Evolutionary conservation across 1,140 invertebrate species (phyloP).

Genomic region (Panagrolaimus sp.): DNA sequence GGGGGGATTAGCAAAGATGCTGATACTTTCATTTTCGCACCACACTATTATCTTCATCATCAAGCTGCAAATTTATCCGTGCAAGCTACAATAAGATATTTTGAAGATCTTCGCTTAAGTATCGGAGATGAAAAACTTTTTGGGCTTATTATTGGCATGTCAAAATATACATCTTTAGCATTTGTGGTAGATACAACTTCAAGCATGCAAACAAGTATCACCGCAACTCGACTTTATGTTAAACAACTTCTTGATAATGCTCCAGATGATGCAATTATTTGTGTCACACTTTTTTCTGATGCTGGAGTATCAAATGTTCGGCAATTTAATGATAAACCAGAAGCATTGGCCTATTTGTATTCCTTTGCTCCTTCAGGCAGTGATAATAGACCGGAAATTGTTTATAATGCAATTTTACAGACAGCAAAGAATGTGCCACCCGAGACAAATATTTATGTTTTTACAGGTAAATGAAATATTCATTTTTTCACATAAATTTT

Average conservation of each 20-base stretch:
- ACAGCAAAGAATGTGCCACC: neutral
- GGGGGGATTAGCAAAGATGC: conserved; percentile 8
- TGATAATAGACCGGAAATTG: neutral
- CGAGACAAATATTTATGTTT: conserved; percentile 1
- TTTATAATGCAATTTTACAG: neutral
- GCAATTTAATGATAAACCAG: neutral
- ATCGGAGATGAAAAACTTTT: neutral
- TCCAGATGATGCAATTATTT: neutral
- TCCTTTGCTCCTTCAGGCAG: neutral
- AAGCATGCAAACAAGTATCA: neutral
- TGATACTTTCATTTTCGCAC: neutral
- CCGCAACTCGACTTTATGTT: neutral
- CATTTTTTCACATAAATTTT: too few relatives aligned
- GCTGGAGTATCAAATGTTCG: neutral
- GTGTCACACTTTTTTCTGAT: neutral
- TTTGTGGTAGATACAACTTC: neutral
- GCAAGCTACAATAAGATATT: neutral
- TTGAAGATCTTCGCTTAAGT: neutral
- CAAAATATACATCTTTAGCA: neutral
- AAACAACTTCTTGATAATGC: neutral
- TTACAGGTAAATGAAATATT: neutral
- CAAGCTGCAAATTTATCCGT: neutral
- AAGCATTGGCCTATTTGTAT: neutral
- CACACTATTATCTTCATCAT: conserved; percentile 7
- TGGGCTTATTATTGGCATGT: neutral